These are phyloP conservation scores for Drosophila setosimentum DNA, from an alignment of 2,888 invertebrate species.

Conservation along the genomic window DNA sequence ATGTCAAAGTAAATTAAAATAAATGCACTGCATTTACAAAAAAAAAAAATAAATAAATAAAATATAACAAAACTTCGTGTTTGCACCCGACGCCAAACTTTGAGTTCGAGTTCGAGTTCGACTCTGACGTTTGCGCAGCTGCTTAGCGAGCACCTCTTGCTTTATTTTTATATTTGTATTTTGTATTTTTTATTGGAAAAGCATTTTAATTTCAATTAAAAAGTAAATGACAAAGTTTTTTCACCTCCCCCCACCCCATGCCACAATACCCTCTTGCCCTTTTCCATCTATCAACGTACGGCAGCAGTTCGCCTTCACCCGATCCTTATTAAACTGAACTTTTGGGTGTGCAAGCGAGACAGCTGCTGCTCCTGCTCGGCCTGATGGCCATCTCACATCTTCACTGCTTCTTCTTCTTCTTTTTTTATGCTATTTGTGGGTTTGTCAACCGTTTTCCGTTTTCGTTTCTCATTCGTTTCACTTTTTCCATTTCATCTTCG, in stretches of 20 bases:
- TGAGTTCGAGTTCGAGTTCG: conserved; percentile 20
- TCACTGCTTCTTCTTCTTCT: conserved; percentile 26
- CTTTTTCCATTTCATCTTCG: conserved; percentile 65
- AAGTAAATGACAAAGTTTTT: conserved; percentile 79
- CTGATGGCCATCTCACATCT: conserved; percentile 56
- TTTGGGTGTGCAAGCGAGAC: conserved; percentile 59
- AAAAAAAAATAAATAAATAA: conserved; percentile 21
- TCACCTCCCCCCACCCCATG: neutral
- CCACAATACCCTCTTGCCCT: neutral
- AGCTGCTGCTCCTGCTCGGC: conserved; percentile 49
- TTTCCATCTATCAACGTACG: conserved; percentile 12
- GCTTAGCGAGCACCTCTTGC: conserved; percentile 47
- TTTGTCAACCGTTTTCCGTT: conserved; percentile 74
- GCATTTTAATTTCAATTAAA: conserved; percentile 82
- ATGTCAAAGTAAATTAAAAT: conserved; percentile 76
- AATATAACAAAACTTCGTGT: conserved; percentile 39
- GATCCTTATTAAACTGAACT: conserved; percentile 59
- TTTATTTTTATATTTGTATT: conserved; percentile 54
- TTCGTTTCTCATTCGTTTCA: conserved; percentile 69
- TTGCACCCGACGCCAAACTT: conserved; percentile 43
- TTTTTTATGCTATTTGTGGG: conserved; percentile 69
- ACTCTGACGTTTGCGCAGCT: conserved; percentile 66
- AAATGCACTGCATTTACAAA: conserved; percentile 74
- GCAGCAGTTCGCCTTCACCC: conserved; percentile 16
- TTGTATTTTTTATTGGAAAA: conserved; percentile 69